Base-by-base conservation (phyloP, 2,888 invertebrate genomes). In the Orthonevra nobilis region DNA sequence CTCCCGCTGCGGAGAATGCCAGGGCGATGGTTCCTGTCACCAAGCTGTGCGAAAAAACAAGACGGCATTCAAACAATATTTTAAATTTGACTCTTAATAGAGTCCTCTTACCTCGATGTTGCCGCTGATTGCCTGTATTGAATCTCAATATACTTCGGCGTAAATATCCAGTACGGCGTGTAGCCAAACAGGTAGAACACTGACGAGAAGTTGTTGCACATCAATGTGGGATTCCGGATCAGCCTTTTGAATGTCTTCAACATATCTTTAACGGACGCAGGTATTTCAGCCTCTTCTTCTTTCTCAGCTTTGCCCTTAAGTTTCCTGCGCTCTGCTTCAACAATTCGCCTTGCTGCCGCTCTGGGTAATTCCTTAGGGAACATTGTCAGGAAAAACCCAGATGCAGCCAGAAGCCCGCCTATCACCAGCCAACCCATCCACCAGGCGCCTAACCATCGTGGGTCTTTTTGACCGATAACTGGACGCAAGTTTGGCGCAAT, bases 381-480 rank as follows among this genome's bases (percentile, higher is more conserved):
- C 66, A 94, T 89, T 0, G 92, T 92, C 12, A 94, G 85, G 2
- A 94, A 88, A 1, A 87, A 89, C 0, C 93, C 92, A 6, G 92
- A 91, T 4, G 92, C 75, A 36, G 92, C 89, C 12, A 93, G 88
- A 1, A 92, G 85, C 0, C 90, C 86, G 9, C 91, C 92, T 36
- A 93, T 86, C 10, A 94, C 90, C 15, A 93, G 88, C 92, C 93
- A 94, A 0, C 94, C 94, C 42, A 94, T 85, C 94, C 94, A 95
- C 94, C 94, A 95, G n/a, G 95, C 94, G 0, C 95, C 95, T 38
- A 95, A 88, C 95, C 95, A 95, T 81, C 94, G 90, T 0, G 94
- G 94, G 88, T 94, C 94, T 61, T 90, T 90, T 69, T 90, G 91
- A 12, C 90, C 90, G 70, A 94, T 92, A 1, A 92, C 92, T 2